Base-by-base conservation (phyloP, 2,113 vertebrate genomes). In the Toxotes jaculatrix region DNA sequence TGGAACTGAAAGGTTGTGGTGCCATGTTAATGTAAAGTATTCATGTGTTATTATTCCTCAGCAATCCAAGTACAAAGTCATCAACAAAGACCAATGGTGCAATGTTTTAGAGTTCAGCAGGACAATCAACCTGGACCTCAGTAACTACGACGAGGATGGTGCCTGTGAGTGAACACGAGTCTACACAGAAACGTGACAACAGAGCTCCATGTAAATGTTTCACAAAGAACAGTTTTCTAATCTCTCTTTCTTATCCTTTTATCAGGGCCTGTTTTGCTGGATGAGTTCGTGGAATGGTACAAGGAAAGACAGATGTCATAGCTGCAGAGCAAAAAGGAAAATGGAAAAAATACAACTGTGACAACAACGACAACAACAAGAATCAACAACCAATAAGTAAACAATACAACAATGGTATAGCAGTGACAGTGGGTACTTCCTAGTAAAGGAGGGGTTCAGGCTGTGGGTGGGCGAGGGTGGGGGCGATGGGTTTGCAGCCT, bases 51-150 rank as follows among this genome's bases (percentile, higher is more conserved):
- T 47, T 71, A 31, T 80, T 87, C 80, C 60, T 61, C 94, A 99
- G 98, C 98, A 99, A 96, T 99, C 98, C 76, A 99, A 99, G 95
- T 99, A 99, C 84, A 99, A 99, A 96, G 98, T 99, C 86, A 98
- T 99, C 95, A 99, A 99, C 95, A 99, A 99, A 96, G 98, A 99
- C 96, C 98, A 99, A 79, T 99, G 98, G 98, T 99, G 98, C 94
- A 99, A 99, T 6, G 98, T 99, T 90, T 96, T 99, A 91, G 98
- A 99, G 93, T 99, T 99, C 95, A 99, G 98, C 95, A 96, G 98
- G 94, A 99, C 98, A 91, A 99, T 99, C 95, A 98, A 96, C 90
- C 96, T 99, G 92, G 98, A 99, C 96, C 98, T 99, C 94, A 98
- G 97, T 93, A 99, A 99, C 95, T 99, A 99, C 6, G 98, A 99